phyloP scores from a whole-genome alignment of 2,797 vertebrate genomes.

The Alectoris magna region DNA sequence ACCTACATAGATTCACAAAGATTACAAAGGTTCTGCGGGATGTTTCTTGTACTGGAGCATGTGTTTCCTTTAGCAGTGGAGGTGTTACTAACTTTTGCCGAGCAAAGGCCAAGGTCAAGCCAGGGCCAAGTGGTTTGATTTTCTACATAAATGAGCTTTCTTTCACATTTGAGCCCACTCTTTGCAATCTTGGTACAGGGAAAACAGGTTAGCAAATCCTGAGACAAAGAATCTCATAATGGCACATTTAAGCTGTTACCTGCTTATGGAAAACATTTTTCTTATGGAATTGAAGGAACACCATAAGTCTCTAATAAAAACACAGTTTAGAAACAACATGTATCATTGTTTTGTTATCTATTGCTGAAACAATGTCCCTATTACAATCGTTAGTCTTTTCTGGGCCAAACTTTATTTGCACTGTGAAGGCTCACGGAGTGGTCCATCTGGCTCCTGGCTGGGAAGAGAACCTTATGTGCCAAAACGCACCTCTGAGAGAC shows the following conservation, averaged over 20 bases:
- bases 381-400: slow-evolving; percentile 34
- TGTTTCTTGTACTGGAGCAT: not conserved
- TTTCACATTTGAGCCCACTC: not conserved
- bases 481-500: slow-evolving; percentile 66
- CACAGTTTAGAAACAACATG: not conserved
- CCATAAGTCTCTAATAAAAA: not conserved
- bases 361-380: not conserved
- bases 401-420: slow-evolving; percentile 53
- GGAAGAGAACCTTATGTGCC: slow-evolving; percentile 51
- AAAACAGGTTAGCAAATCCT: not conserved
- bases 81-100: not conserved
- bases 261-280: not conserved
- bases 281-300: not conserved
- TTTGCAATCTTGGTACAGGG: not conserved
- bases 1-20: no score
- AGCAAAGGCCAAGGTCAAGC: not conserved
- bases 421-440: slow-evolving; percentile 45
- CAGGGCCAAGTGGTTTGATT: not conserved
- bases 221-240: not conserved
- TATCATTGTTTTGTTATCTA: not conserved
- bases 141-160: not conserved
- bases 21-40: not conserved
- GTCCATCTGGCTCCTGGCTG: slow-evolving; percentile 66
- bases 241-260: not conserved
- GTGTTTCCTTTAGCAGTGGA: not conserved